Percentiles rank a stretch among this genome's conserved stretches.
These are phyloP conservation scores for Ptychadena robeensis DNA, from an alignment of 2,797 vertebrate genomes.

Conservation along the genomic window DNA sequence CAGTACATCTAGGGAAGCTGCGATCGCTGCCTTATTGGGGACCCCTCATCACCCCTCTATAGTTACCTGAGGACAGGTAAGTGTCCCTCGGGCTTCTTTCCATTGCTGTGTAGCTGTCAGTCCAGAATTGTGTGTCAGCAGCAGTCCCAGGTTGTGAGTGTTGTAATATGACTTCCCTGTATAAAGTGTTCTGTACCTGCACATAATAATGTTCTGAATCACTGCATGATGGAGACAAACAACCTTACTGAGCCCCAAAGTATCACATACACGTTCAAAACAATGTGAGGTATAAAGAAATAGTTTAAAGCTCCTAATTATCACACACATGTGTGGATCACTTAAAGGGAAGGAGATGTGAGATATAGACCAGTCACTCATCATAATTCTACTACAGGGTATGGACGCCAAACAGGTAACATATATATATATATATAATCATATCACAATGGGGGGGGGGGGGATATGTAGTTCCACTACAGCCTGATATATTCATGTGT, in stretches of 20 bases:
- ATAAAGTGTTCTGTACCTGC: background rate
- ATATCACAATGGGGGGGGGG: no score
- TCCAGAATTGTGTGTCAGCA: no score
- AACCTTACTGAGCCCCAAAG: background rate
- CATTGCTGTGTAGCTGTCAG: background rate
- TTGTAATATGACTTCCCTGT: background rate
- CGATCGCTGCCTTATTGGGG: background rate
- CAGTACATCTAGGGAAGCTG: no score
- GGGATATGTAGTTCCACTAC: no score
- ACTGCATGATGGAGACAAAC: background rate
- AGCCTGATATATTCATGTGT: no score
- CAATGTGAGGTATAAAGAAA: background rate
- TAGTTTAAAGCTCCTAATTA: background rate
- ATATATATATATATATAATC: no score
- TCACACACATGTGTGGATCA: background rate
- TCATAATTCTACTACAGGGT: no score
- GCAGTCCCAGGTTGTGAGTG: background rate
- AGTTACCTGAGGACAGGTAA: constrained; percentile 1
- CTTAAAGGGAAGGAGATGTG: background rate
- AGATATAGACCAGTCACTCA: no score
- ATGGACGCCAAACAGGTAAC: no score
- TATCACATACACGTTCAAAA: constrained; percentile 10
- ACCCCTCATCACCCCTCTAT: background rate
- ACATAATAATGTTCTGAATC: constrained; percentile 23
- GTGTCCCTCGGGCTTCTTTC: constrained; percentile 19